phyloP scores from a whole-genome alignment of 2,797 vertebrate species.

The Sitta carolinensis region DNA sequence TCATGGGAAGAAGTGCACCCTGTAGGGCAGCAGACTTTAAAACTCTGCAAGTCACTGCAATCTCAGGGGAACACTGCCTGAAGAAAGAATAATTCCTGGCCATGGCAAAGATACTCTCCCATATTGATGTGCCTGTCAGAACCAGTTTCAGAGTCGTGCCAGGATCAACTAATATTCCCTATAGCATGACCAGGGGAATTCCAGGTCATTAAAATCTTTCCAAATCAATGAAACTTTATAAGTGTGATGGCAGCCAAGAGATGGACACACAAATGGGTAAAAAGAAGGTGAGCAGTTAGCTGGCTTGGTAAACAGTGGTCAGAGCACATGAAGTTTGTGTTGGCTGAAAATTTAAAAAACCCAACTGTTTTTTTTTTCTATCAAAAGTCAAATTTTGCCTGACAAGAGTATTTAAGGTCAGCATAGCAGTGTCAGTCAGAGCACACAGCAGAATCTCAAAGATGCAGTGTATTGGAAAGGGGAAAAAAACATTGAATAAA shows the following conservation, averaged over 20 bases:
- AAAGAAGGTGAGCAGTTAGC: not conserved
- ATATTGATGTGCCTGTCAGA: not conserved
- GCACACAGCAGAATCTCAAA: not conserved
- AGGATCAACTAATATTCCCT: not conserved
- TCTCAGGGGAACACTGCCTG: not conserved
- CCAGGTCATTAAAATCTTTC: constrained; percentile 31
- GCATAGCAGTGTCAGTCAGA: not conserved
- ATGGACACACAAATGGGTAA: not conserved
- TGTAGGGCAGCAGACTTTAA: not conserved
- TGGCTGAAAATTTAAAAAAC: not conserved
- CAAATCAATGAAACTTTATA: constrained; percentile 1
- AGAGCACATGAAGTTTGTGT: not conserved
- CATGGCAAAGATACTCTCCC: not conserved
- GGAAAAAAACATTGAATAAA: not conserved
- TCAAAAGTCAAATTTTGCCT: not conserved
- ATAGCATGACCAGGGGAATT: not conserved
- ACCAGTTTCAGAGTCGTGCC: not conserved
- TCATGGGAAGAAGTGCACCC: not conserved
- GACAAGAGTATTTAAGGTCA: not conserved
- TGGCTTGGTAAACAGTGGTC: not conserved
- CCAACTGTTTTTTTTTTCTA: not conserved
- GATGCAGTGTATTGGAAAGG: not conserved
- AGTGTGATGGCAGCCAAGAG: not conserved
- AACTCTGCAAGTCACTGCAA: not conserved
- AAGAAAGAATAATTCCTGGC: not conserved